Evolutionary conservation across 1,140 invertebrate genomes (phyloP), one percentile per base, ranked within the genome.

Genomic region (Drosophila sp.): DNA sequence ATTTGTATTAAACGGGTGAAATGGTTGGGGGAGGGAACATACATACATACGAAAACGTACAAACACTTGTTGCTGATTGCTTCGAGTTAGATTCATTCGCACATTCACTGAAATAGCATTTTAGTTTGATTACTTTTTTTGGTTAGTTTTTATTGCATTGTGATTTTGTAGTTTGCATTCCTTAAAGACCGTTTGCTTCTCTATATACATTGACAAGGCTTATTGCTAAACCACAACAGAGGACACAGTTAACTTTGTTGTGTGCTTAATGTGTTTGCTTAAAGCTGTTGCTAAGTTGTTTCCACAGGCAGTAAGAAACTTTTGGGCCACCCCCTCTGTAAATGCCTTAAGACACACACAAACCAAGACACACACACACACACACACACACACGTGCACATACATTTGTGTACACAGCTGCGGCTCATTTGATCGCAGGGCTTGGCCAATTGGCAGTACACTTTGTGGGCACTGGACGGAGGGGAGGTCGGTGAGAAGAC

Each of bases 371-470:
- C 10, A 50, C 56, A 41, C 55, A 66, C 44, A 40, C 56, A 56
- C 44, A 60, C 2, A 29, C 25, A 41, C 35, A 60, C 10, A 25
- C 35, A 61, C 27, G 30, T n/a, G 27, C 11, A 57, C 57, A 41
- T 60, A 74, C 66, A 74, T 17, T 65, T 85, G 81, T 86, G 78
- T 81, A 79, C 79, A 86, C 79, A 85, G 80, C 84, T 87, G 83
- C 75, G 83, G 83, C 83, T 85, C 82, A 85, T 85, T 85, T 85
- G 82, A 87, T 87, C 82, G 83, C 66, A 62, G 72, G 60, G 63
- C 66, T 82, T 87, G 79, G 79, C 67, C 82, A 85, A 86, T 86
- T 86, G 79, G 67, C 63, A 60, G 30, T 54, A 64, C 3, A 44
- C 17, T 23, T 17, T 1, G 11, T 1, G 11, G 38, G 1, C 2